These are phyloP conservation scores for Paratrypauchen microcephalus DNA, from an alignment of 2,797 vertebrate species.

Conservation along the genomic window DNA sequence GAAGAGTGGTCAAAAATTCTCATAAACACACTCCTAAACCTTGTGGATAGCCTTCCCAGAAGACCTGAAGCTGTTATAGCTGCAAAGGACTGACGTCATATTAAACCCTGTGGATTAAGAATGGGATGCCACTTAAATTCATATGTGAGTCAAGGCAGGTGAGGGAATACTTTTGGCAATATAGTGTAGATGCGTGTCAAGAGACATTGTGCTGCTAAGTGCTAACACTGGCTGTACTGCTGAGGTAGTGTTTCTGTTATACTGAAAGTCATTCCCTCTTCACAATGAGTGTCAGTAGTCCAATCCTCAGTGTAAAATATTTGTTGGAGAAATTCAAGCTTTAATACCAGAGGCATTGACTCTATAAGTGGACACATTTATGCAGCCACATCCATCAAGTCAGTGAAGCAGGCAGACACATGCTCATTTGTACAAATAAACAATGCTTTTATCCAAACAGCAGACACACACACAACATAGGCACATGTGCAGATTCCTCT, in stretches of 20 bases:
- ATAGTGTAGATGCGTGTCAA: too few species aligned
- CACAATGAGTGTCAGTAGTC: slow-evolving; percentile 48
- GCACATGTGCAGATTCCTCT: slow-evolving; percentile 25
- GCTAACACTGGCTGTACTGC: slow-evolving; percentile 15
- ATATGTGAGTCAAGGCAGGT: too few species aligned
- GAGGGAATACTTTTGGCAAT: too few species aligned
- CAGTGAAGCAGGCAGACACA: slow-evolving; percentile 39
- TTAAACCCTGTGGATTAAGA: too few species aligned
- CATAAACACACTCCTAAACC: too few species aligned
- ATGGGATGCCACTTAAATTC: too few species aligned
- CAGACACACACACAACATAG: slow-evolving; percentile 21
- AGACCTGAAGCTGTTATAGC: too few species aligned
- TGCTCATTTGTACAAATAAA: slow-evolving; percentile 35
- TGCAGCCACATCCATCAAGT: slow-evolving; percentile 40
- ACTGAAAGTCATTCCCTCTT: slow-evolving; percentile 41
- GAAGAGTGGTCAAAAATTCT: too few species aligned
- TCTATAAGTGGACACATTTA: slow-evolving; percentile 30
- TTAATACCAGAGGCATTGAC: slow-evolving; percentile 59
- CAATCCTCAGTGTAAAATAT: slow-evolving; percentile 61
- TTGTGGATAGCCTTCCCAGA: too few species aligned
- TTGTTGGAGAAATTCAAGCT: slow-evolving; percentile 45
- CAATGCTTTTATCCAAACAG: slow-evolving; percentile 39
- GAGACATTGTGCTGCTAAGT: not conserved
- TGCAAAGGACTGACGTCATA: too few species aligned
- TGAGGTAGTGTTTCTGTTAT: slow-evolving; percentile 36